Base-by-base conservation (phyloP, 2,888 invertebrate genomes). In the Drosophila ustulata region DNA sequence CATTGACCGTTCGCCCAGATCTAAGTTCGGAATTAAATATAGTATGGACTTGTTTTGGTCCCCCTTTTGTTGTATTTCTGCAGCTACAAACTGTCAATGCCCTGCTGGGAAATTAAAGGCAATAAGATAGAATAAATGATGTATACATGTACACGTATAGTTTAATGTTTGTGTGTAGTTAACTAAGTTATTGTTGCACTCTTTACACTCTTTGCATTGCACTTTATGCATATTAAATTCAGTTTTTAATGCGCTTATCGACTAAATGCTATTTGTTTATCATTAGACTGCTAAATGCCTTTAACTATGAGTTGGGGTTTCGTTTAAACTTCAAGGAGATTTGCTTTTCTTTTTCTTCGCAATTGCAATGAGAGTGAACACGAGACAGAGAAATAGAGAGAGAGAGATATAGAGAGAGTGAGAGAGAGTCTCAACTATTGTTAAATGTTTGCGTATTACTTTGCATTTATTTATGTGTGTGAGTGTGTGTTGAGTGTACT, bases 301-400 rank as follows among this genome's bases (percentile, higher is more conserved):
- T 69, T 84, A 81, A 84, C 81, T 82, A 84, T 84, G 78, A 81
- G 81, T 73, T 64, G 57, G 37, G 11, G 56, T 59, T 51, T 32
- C n/a, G 13, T 45, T 45, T 56, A 26, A 45, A 55, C 43, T 55
- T 55, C 41, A 49, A 51, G 32, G 9, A 68, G 59, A 58, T 58
- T 51, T 49, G 9, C 25, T 25, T 50, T 34, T 3, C 23, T 13
- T 47, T 30, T 51, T 23, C 56, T 26, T 13, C 47, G n/a, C 37
- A 30, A 30, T 52, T 67, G 49, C 34, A 41, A 50, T 37, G 45
- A 59, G 50, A 41, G 43, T 34, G 53, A n/a, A 30, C 30, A 47
- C 32, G 37, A 18, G 53, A 41, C 18, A 34, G 46, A 59, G 66
- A 26, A 25, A 57, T 46, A 41, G 45, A 46, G 25, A 13, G 46